A percentile compares a stretch with the other conserved stretches of the same genome.
phyloP scores from a whole-genome alignment of 2,888 invertebrate species.

The Drosophila formosana region DNA sequence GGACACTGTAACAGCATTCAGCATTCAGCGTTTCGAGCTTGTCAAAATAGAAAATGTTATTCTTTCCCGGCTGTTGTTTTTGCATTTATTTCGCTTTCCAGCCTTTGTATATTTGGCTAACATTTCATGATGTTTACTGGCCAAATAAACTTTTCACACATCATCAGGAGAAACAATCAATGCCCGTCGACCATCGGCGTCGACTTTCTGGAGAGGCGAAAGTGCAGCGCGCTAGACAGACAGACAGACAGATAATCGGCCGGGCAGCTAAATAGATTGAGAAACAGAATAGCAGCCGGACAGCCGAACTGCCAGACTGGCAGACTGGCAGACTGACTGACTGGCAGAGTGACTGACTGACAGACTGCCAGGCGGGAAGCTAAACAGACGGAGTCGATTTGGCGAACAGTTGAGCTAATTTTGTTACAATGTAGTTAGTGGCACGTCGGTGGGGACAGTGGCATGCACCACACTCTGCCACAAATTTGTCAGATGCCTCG shows the following conservation, averaged over 20 bases:
- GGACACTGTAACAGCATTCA: slow-evolving; percentile 12
- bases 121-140: slow-evolving; percentile 75
- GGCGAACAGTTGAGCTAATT: slow-evolving; percentile 49
- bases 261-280: slow-evolving; percentile 9
- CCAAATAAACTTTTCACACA: slow-evolving; percentile 80
- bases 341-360: no score
- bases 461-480: background rate
- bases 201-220: slow-evolving; percentile 5
- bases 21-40: slow-evolving; percentile 8
- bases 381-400: slow-evolving; percentile 29
- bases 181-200: slow-evolving; percentile 47
- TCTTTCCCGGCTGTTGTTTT: slow-evolving; percentile 5
- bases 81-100: slow-evolving; percentile 28
- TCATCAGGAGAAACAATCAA: slow-evolving; percentile 73
- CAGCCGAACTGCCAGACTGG: background rate
- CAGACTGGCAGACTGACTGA: no score
- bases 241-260: slow-evolving; percentile 20
- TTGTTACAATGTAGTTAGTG: slow-evolving; percentile 13
- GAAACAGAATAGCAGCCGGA: background rate
- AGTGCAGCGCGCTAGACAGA: slow-evolving; percentile 7
- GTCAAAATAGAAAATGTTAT: slow-evolving; percentile 21
- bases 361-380: no score
- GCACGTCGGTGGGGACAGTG: no score
- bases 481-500: background rate
- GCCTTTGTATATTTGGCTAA: slow-evolving; percentile 66